Conservation (phyloP, 2,797 vertebrate genomes). For the Pangasius macronema region DNA sequence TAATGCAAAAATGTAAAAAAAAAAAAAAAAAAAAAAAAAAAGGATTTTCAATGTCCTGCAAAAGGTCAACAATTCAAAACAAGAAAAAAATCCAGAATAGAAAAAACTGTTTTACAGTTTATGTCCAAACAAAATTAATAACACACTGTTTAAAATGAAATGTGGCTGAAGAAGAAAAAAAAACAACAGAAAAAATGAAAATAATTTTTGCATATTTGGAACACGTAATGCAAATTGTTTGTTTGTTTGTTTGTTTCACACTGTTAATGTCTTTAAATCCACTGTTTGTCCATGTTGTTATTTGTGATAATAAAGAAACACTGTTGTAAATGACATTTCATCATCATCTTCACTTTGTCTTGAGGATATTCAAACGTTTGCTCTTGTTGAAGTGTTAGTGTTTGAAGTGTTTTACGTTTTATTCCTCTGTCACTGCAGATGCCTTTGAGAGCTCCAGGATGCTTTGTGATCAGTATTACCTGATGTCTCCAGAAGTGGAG, state of each 20-base stretch:
- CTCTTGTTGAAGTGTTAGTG: neutral
- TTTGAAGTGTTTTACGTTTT: neutral
- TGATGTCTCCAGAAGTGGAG: slow-evolving; percentile 90
- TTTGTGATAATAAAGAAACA: neutral
- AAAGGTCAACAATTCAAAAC: neutral
- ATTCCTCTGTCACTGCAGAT: slow-evolving; percentile 73
- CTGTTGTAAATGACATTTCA: neutral
- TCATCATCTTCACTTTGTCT: neutral
- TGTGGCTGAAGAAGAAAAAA: neutral
- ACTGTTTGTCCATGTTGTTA: neutral
- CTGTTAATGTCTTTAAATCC: neutral
- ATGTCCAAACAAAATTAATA: neutral
- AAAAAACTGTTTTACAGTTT: no score
- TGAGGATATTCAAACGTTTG: neutral
- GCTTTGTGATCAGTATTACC: slow-evolving; percentile 98
- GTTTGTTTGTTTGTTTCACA: neutral
- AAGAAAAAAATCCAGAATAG: neutral
- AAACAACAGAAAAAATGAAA: neutral
- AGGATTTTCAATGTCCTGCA: neutral
- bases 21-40: no score
- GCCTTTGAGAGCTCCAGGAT: slow-evolving; percentile 89
- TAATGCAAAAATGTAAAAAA: neutral
- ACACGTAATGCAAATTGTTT: neutral
- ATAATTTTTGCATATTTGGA: neutral
- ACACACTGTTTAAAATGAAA: neutral